These are phyloP conservation scores for Pagetopsis macropterus DNA, from an alignment of 2,797 vertebrate species.

Conservation along the genomic window DNA sequence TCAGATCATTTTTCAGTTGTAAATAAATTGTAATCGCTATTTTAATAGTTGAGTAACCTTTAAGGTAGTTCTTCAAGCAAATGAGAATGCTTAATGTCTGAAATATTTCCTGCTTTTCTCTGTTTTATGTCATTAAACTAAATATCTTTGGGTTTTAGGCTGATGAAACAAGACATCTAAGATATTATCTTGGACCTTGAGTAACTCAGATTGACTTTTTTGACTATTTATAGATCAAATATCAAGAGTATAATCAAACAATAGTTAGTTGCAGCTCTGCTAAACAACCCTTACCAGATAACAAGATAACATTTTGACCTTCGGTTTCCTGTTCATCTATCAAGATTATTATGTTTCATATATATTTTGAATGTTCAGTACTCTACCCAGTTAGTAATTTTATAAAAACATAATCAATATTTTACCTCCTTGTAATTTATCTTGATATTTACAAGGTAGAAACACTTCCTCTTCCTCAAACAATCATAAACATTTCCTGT, in stretches of 20 bases:
- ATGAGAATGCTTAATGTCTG: too few relatives aligned
- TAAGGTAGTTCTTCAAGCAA: too few relatives aligned
- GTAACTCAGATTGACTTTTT: too few relatives aligned
- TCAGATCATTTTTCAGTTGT: neutral
- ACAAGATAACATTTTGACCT: neutral
- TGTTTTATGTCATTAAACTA: too few relatives aligned
- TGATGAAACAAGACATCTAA: too few relatives aligned
- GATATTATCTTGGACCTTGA: too few relatives aligned
- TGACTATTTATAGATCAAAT: too few relatives aligned
- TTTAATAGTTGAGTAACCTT: too few relatives aligned
- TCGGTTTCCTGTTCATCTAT: neutral
- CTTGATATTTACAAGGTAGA: neutral
- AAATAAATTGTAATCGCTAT: neutral
- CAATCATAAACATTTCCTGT: neutral
- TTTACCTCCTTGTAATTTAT: neutral
- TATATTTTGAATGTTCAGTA: neutral
- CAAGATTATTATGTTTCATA: neutral
- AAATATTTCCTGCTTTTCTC: too few relatives aligned
- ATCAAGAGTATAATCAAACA: too few relatives aligned
- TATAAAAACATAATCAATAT: neutral
- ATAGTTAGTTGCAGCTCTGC: too few relatives aligned
- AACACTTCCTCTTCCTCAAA: constrained; percentile 59
- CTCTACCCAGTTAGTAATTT: rapidly evolving
- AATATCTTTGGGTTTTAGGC: too few relatives aligned
- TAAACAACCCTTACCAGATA: neutral